Conservation (phyloP, 1,140 invertebrate genomes). For the Stenopsyche tienmushanensis region DNA sequence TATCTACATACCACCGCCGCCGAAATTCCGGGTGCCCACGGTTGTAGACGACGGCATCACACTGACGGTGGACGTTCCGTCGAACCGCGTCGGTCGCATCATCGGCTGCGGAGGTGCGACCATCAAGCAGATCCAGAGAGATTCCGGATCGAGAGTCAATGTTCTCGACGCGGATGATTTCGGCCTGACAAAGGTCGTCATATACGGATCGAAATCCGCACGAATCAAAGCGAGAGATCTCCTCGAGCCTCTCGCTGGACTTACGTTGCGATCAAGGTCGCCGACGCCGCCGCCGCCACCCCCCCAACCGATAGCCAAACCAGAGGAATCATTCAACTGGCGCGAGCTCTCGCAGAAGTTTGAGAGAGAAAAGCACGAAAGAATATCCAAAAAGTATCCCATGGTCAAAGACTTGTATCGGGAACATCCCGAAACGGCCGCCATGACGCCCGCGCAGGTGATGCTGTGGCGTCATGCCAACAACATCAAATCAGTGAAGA, state of each 20-base stretch:
- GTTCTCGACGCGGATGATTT: slow-evolving; percentile 47
- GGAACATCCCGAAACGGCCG: slow-evolving; percentile 70
- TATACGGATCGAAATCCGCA: slow-evolving; percentile 53
- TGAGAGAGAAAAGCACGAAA: slow-evolving; percentile 53
- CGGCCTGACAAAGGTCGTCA: slow-evolving; percentile 49
- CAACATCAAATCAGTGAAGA: slow-evolving; percentile 72
- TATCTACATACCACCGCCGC: no score
- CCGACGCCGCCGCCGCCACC: neutral
- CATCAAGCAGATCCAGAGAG: slow-evolving; percentile 69
- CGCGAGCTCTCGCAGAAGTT: slow-evolving; percentile 30
- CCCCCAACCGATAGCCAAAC: neutral
- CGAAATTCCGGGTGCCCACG: no score
- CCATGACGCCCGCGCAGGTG: slow-evolving; percentile 65
- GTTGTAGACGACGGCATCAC: no score
- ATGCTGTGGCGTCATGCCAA: slow-evolving; percentile 60
- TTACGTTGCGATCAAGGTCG: neutral
- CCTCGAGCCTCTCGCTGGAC: slow-evolving; percentile 49
- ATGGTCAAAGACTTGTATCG: slow-evolving; percentile 83
- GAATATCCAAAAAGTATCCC: slow-evolving; percentile 64
- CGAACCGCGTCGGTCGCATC: slow-evolving; percentile 38
- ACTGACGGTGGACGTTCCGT: neutral
- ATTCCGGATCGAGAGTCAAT: slow-evolving; percentile 48
- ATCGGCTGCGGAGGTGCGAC: slow-evolving; percentile 71
- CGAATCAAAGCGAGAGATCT: slow-evolving; percentile 56
- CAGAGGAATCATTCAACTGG: neutral